Conservation (phyloP, 2,113 vertebrate species). For the Myodes glareolus region DNA sequence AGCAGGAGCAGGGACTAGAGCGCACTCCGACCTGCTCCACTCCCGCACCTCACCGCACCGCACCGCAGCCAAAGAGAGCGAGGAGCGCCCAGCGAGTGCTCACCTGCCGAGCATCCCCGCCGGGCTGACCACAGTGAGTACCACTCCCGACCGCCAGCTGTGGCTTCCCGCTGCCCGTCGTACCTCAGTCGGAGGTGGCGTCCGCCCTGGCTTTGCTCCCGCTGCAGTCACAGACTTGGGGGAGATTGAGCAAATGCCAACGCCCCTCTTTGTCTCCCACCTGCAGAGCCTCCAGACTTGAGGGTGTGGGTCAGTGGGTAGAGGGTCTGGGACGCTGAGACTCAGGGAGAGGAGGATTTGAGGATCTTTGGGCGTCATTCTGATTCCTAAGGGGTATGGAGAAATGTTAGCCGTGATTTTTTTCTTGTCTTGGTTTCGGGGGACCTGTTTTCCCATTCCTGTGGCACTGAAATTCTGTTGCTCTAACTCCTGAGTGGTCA, state of each 20-base stretch:
- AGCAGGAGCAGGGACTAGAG: neutral
- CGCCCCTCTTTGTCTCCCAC: constrained; percentile 30
- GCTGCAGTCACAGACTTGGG: neutral
- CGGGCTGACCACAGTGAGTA: constrained; percentile 33
- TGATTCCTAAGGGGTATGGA: neutral
- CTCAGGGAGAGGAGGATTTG: neutral
- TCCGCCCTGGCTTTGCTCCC: neutral
- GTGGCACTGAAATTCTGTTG: neutral
- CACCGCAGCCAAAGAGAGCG: neutral
- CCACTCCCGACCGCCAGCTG: rapidly evolving
- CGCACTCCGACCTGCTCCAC: constrained; percentile 9
- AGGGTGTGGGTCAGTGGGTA: neutral
- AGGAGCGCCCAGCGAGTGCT: constrained; percentile 66
- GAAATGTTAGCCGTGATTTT: neutral
- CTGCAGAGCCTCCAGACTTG: neutral
- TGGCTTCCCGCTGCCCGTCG: neutral
- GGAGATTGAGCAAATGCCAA: neutral
- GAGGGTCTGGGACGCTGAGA: neutral
- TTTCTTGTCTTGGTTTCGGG: neutral
- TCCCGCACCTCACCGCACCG: neutral
- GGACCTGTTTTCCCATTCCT: neutral
- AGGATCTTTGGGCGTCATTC: neutral
- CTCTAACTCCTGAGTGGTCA: neutral
- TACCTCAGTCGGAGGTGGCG: neutral
- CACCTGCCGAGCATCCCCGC: neutral